Conservation (phyloP, 2,888 invertebrate species). For the Melikaiella ostensackeni region DNA sequence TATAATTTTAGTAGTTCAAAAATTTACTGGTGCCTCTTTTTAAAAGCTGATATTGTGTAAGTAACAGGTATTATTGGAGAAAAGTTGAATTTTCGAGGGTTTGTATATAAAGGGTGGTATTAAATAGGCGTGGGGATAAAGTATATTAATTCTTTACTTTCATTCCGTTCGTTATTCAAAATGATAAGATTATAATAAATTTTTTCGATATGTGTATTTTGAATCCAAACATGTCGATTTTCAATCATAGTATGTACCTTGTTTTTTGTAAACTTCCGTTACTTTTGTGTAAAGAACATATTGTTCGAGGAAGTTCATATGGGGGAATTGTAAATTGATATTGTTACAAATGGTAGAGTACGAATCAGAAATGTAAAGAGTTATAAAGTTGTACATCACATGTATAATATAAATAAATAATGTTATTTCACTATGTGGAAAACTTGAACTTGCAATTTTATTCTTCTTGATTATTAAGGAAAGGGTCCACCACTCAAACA, state of each 20-base stretch:
- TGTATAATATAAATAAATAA: slow-evolving; percentile 33
- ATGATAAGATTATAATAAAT: neutral
- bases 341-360: neutral
- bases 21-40: neutral
- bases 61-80: neutral
- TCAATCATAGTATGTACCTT: neutral
- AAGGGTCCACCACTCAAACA: too few relatives aligned
- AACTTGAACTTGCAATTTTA: neutral
- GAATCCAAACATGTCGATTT: neutral
- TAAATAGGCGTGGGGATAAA: neutral
- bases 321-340: neutral
- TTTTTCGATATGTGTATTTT: neutral
- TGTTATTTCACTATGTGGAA: slow-evolving; percentile 22
- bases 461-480: too few relatives aligned
- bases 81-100: too few relatives aligned
- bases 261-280: neutral
- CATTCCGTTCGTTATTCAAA: neutral
- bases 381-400: slow-evolving; percentile 34
- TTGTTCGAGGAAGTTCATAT: neutral
- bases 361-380: slow-evolving; percentile 18
- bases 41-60: neutral
- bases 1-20: neutral
- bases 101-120: neutral
- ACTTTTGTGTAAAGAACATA: neutral
- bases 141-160: neutral